Base-by-base conservation (phyloP, 2,888 invertebrate genomes). In the Volucella zonaria region DNA sequence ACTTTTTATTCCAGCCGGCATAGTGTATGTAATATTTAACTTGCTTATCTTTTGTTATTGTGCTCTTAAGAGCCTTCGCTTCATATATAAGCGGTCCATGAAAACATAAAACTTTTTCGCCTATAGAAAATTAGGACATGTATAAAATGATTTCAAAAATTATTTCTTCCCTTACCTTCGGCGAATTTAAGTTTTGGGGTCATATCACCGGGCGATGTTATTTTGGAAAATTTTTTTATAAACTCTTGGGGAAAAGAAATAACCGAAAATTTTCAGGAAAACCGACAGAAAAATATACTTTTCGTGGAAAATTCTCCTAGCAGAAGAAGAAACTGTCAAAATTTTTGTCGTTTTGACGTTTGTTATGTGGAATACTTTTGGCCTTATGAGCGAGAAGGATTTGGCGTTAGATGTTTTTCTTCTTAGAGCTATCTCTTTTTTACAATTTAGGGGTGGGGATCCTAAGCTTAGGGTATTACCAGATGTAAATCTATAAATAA, bases 1-100 rank as follows among this genome's bases (percentile, higher is more conserved):
- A 98, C 97, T 97, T 98, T 93, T 98, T 99, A 91, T 98, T 99
- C 99, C 99, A 99, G 1, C 98, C 98, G 87, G 97, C 97, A 91
- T 99, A 99, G 92, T 99, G 99, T 87, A 99, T 97, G 81, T 97
- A 95, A 92, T 98, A 98, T 90, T 96, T 95, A 8, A 97, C 94
- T 91, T 95, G 95, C 91, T 97, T 97, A 88, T 97, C 97, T 91
- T 97, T 97, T 2, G 95, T 95, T 87, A 96, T 93, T 70, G 95
- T 94, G 87, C 95, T 94, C 92, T 97, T 97, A 38, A 98, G 93
- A 90, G 98, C 97, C 94, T 99, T 99, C 47, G 98, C 98, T 93
- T 99, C 98, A 91, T 99, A 99, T 87, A 99, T 96, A 40, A 98
- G 93, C 3, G 98, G 98, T 0, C 98, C 98, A 92, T 99, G 98